A percentile compares a stretch with the other conserved stretches of the same genome.
Conservation (phyloP, 2,113 vertebrate species). For the Megaleporinus macrocephalus region DNA sequence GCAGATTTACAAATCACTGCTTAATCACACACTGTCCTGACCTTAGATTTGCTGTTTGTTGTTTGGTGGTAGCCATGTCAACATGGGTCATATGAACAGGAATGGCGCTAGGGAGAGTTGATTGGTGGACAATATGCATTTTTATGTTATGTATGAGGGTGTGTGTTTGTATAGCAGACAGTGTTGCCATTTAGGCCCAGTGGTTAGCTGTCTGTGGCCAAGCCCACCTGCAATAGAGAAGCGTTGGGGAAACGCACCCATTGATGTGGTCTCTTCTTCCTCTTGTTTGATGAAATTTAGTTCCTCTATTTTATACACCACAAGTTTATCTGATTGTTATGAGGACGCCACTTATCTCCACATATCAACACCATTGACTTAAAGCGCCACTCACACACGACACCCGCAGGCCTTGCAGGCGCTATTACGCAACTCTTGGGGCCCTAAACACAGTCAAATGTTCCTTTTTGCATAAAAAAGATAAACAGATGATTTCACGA, state of each 20-base stretch:
- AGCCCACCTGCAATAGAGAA: constrained; percentile 48
- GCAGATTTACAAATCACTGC: no score
- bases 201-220: constrained; percentile 38
- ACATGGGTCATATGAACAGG: not conserved
- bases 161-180: constrained; percentile 83
- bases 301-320: constrained; percentile 55
- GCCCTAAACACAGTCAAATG: constrained; percentile 33
- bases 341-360: constrained; percentile 50
- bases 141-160: constrained; percentile 4
- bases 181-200: constrained; percentile 62
- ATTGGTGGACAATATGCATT: not conserved
- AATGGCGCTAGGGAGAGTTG: not conserved
- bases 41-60: no score
- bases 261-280: constrained; percentile 55
- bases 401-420: not conserved
- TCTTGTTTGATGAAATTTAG: constrained; percentile 49
- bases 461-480: constrained; percentile 27
- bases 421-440: not conserved
- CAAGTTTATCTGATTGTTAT: constrained; percentile 51
- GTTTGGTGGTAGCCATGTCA: not conserved
- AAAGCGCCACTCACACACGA: constrained; percentile 14
- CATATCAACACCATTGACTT: constrained; percentile 51
- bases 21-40: no score
- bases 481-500: constrained; percentile 45
- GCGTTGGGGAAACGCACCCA: constrained; percentile 32